These are phyloP conservation scores for Salpingus planirostris DNA, from an alignment of 2,888 invertebrate genomes.

Conservation along the genomic window DNA sequence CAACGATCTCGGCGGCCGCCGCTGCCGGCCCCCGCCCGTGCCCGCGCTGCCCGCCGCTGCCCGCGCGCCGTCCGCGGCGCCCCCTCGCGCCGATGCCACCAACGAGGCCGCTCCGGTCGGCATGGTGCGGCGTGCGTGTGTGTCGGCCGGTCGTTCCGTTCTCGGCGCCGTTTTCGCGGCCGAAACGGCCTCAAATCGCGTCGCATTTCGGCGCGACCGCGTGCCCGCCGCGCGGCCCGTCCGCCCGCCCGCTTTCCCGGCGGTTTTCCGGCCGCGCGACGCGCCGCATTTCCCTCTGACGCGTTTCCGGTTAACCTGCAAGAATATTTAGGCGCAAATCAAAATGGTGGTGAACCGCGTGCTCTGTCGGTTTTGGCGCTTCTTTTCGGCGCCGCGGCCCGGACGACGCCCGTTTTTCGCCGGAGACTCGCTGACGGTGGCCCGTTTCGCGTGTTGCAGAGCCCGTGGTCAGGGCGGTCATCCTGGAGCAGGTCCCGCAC, in stretches of 20 bases:
- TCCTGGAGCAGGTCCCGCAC: slow-evolving; percentile 60
- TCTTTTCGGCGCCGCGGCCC: slow-evolving; percentile 16
- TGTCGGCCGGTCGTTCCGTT: slow-evolving; percentile 18
- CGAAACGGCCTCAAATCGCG: slow-evolving; percentile 19
- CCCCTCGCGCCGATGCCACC: slow-evolving; percentile 29
- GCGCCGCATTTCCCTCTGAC: slow-evolving; percentile 19
- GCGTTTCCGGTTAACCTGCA: slow-evolving; percentile 42
- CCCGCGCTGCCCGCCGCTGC: slow-evolving; percentile 20
- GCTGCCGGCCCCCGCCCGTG: too few relatives aligned
- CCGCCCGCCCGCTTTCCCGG: slow-evolving; percentile 13
- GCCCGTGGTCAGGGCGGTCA: slow-evolving; percentile 49
- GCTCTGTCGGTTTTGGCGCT: slow-evolving; percentile 32
- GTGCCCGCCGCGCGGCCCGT: slow-evolving; percentile 15
- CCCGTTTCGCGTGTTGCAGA: slow-evolving; percentile 39
- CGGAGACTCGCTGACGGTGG: not conserved
- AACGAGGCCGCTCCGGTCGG: slow-evolving; percentile 21
- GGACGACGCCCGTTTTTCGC: not conserved
- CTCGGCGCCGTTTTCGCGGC: slow-evolving; percentile 22
- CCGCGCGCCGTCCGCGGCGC: slow-evolving; percentile 33
- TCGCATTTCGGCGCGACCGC: slow-evolving; percentile 11
- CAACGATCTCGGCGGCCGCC: slow-evolving; percentile 37
- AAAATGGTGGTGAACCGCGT: slow-evolving; percentile 43
- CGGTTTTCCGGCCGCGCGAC: slow-evolving; percentile 7
- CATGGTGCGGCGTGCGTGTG: slow-evolving; percentile 23
- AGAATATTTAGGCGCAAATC: slow-evolving; percentile 37